Conservation (phyloP, 2,797 vertebrate genomes). For the Okamejei kenojei region DNA sequence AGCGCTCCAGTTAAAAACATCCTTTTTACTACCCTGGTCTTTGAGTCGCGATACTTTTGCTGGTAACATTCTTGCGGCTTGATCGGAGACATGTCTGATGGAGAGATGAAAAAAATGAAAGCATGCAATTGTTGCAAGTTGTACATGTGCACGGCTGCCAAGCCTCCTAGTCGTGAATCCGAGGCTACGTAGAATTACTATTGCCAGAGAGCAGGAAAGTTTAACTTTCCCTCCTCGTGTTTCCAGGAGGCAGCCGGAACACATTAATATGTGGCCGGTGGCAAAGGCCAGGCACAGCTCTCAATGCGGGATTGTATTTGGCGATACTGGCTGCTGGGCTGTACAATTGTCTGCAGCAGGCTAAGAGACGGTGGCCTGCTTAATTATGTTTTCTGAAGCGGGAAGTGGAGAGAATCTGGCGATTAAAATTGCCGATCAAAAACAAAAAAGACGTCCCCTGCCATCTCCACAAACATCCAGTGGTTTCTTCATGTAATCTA, state of each 20-base stretch:
- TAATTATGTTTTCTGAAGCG: not conserved
- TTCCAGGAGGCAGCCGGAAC: not conserved
- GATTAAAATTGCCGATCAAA: not conserved
- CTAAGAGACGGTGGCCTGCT: not conserved
- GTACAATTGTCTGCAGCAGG: not conserved
- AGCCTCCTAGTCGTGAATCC: not conserved
- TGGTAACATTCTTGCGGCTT: not conserved
- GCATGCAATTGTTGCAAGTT: not conserved
- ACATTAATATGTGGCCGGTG: not conserved
- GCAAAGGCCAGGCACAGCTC: not conserved
- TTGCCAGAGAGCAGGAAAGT: not conserved
- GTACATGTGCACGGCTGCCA: not conserved
- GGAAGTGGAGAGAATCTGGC: not conserved
- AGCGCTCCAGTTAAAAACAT: not conserved
- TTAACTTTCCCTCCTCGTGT: not conserved
- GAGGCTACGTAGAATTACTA: conserved; percentile 19
- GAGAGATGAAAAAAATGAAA: not conserved
- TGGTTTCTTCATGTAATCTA: conserved; percentile 5
- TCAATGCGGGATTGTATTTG: not conserved
- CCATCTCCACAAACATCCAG: not conserved
- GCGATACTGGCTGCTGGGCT: not conserved
- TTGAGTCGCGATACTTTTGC: not conserved
- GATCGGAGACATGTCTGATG: not conserved
- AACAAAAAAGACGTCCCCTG: not conserved
- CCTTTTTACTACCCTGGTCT: not conserved